Evolutionary conservation across 2,888 invertebrate species (phyloP), one percentile per base, ranked within the genome.

Genomic region (Agonum fuliginosum): DNA sequence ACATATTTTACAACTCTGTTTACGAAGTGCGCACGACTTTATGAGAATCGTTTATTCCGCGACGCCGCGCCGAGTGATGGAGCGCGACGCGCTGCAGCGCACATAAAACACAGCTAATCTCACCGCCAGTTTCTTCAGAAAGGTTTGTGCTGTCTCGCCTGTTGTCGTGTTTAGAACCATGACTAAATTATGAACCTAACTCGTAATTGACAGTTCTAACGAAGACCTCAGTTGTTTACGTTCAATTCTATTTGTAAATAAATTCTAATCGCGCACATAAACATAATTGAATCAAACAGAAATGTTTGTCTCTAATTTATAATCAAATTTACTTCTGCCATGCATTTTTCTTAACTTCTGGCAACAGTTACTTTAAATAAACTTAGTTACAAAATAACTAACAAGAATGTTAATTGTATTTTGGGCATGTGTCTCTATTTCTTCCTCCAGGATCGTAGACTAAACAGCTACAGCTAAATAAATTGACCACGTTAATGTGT

Each of bases 1-100:
- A 77, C 77, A 77, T 77, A 77, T 77, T 77, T 77, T 77, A 77
- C 77, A 77, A 77, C 77, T 77, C 70, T 77, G 77, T 77, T 77
- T 77, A 77, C 77, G 77, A 58, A 77, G 54, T 77, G 70, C 41
- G 70, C 77, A 54, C 58, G 77, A 77, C 70, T 77, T 77, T 77
- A 77, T 77, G 77, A 54, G 77, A 77, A 54, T 77, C 77, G 77
- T 77, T 77, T 77, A 77, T 70, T 77, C 58, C 67, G 46, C 34
- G 34, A 54, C 51, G 73, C 46, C 48, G 70, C 70, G 48, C 70
- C 48, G 20, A 54, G 54, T 62, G 62, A 62, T 62, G 62, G 62
- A 62, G 62, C 34, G 34, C 19, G 17, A 17, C 62, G 27, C 34
- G 14, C 27, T 62, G 30, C 62, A 14, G 34, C 19, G 6, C 20